Base-by-base conservation (phyloP, 1,140 invertebrate species). In the Macrobrachium nipponense region DNA sequence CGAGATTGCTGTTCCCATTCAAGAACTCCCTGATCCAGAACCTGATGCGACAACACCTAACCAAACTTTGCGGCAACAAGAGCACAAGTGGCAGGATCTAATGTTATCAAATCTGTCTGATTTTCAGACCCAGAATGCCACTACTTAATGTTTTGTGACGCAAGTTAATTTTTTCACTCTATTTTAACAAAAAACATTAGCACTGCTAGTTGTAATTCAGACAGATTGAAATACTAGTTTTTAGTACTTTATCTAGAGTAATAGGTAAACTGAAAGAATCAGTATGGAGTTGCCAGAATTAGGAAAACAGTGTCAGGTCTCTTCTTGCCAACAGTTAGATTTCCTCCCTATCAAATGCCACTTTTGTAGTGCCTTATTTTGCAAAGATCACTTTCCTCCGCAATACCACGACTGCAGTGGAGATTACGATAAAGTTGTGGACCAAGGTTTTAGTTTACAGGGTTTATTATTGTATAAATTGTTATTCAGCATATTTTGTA, bases 1-100 rank as follows among this genome's bases (percentile, higher is more conserved):
- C 90, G 97, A 98, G 90, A 97, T 99, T 89, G 92, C 94, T 82
- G 97, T 98, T 15, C 97, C 97, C 14, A 90, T 95, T 68, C 93
- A 95, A 89, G 97, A 98, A 92, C 92, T 98, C 58, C 96, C 97
- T 10, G 97, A 98, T 92, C 96, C 96, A 2, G 97, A 99, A 91
- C 97, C 97, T 51, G 97, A 98, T 90, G 97, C 96, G 90, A 96
- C 96, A 27, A 97, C 98, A 91, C 95, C 95, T 62, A 95, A 96
- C 89, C 94, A 98, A 90, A 98, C 96, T 5, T 91, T 98, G 0
- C 96, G 95, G 90, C 97, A 98, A 91, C 95, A 98, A 90, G 96
- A 97, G 90, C 95, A 96, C 91, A 96, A 96, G 92, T 97, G 96
- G 96, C 94, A 93, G 76, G 96, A 97, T 92, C 91, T 97, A 80